Percentiles rank a stretch among this genome's conserved stretches.
These are phyloP conservation scores for Periplaneta americana DNA, from an alignment of 1,140 invertebrate genomes.

Conservation along the genomic window DNA sequence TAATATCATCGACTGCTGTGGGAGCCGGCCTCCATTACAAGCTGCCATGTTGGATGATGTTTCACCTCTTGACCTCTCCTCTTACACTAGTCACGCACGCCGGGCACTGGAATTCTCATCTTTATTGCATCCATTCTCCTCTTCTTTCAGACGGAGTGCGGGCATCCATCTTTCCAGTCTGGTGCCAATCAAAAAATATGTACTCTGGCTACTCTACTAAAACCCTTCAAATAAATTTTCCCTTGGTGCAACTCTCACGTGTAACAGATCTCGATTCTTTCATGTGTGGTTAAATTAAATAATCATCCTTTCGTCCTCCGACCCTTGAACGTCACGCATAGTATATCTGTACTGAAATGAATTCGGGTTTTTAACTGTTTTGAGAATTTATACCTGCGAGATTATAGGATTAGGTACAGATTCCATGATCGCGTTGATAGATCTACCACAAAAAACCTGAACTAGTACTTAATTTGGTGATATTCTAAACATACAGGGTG, in stretches of 20 bases:
- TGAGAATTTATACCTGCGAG: too few species aligned
- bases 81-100: neutral
- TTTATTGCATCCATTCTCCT: neutral
- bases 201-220: neutral
- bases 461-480: too few species aligned
- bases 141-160: too few species aligned
- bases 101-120: neutral
- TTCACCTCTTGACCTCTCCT: neutral
- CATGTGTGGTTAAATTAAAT: too few species aligned
- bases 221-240: neutral
- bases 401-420: too few species aligned
- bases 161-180: neutral
- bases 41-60: neutral
- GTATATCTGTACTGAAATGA: too few species aligned
- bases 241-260: neutral
- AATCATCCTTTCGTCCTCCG: too few species aligned
- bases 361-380: too few species aligned
- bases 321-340: too few species aligned
- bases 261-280: neutral
- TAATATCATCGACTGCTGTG: neutral
- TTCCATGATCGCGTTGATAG: too few species aligned
- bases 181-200: neutral
- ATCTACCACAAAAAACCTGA: too few species aligned
- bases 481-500: too few species aligned
- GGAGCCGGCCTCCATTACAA: neutral